These are phyloP conservation scores for Mormyrus lacerda DNA, from an alignment of 2,113 vertebrate species.

Conservation along the genomic window DNA sequence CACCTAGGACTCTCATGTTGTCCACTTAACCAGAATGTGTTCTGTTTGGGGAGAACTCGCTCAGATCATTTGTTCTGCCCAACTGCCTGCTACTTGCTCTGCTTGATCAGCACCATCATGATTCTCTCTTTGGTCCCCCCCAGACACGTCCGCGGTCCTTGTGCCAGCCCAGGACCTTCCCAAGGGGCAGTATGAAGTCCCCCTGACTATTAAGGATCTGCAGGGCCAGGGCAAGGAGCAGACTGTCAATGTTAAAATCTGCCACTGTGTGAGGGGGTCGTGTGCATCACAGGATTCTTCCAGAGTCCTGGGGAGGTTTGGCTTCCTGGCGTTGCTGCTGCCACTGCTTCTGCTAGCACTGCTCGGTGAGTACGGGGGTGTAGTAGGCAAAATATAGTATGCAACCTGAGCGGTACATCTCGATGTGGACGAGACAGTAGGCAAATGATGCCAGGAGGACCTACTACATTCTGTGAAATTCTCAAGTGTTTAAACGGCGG, in stretches of 20 bases:
- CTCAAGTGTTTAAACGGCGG: neutral
- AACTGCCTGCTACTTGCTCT: neutral
- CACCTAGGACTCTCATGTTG: neutral
- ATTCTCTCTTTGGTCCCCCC: neutral
- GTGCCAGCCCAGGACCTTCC: slow-evolving; percentile 41
- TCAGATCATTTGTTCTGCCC: neutral
- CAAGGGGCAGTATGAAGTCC: slow-evolving; percentile 53
- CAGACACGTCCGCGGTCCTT: slow-evolving; percentile 59
- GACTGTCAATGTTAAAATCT: slow-evolving; percentile 45
- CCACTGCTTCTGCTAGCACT: slow-evolving; percentile 57
- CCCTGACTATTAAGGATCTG: slow-evolving; percentile 59
- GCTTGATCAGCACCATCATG: neutral
- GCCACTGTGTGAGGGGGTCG: slow-evolving; percentile 32
- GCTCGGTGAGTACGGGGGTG: slow-evolving; percentile 60
- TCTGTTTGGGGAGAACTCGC: neutral
- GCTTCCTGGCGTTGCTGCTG: slow-evolving; percentile 73
- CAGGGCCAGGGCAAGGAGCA: slow-evolving; percentile 47
- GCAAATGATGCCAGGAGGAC: neutral
- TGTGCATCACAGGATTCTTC: slow-evolving; percentile 8
- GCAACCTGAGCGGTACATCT: neutral
- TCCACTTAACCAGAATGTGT: neutral
- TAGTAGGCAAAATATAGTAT: neutral
- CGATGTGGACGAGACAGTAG: neutral
- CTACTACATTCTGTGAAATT: neutral
- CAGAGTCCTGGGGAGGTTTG: slow-evolving; percentile 64